Conservation (phyloP, 2,797 vertebrate genomes). For the Steatocranus sp. region DNA sequence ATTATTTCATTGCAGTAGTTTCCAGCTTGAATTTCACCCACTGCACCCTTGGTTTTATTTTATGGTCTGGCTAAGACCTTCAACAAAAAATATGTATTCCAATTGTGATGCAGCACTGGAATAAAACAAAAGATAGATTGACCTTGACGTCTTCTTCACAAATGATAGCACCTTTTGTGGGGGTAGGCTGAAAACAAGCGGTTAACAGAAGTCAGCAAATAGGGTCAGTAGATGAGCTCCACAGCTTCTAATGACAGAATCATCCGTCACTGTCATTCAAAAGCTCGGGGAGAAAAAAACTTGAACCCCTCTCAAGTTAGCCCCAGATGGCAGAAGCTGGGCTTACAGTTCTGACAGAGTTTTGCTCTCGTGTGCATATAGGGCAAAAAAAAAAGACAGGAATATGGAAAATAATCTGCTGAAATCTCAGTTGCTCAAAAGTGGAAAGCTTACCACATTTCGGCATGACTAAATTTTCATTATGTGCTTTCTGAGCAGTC, state of each 20-base stretch:
- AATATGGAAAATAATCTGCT: not conserved
- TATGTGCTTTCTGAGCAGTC: not conserved
- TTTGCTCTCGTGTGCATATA: conserved; percentile 1
- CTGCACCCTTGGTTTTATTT: not conserved
- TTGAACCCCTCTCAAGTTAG: conserved; percentile 22
- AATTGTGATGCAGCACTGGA: not conserved
- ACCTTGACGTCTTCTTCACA: not conserved
- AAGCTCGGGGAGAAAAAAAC: conserved; percentile 23
- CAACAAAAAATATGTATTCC: not conserved
- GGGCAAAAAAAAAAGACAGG: not conserved
- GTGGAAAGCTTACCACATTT: not conserved
- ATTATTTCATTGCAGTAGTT: not conserved
- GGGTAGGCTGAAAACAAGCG: conserved; percentile 6
- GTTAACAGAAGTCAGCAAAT: conserved; percentile 35
- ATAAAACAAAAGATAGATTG: not conserved
- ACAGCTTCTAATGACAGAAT: conserved; percentile 49
- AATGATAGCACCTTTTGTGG: not conserved
- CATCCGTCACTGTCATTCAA: conserved; percentile 59
- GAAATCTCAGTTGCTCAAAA: not conserved
- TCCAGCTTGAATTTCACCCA: not conserved
- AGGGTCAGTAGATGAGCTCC: conserved; percentile 45
- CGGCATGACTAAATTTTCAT: not conserved
- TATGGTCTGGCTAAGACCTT: not conserved
- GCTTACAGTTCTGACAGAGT: conserved; percentile 1
- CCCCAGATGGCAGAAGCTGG: conserved; percentile 17